Base-by-base conservation (phyloP, 2,888 invertebrate species). In the Galeruca laticollis region DNA sequence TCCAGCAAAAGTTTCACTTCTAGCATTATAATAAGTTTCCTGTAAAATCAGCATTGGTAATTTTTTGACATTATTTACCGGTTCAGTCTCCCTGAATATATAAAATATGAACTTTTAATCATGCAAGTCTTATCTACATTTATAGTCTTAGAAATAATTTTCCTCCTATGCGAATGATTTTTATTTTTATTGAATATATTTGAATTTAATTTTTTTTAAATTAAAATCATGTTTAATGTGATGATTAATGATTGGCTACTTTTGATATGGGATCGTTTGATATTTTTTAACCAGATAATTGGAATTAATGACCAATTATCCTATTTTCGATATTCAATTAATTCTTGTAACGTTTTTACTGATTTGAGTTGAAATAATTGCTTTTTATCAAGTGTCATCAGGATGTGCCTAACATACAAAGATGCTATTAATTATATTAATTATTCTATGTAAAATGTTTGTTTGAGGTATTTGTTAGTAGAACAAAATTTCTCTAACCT, bases 11-110 rank as follows among this genome's bases (percentile, higher is more conserved):
- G 6, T 1, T 40, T 40, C n/a, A 40, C 6, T n/a, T 40, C n/a
- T 6, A 40, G n/a, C 13, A 40, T 40, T 13, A n/a, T n/a, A 15
- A 18, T 47, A 15, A 15, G 47, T 15, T 47, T 47, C 15, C 47
- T 47, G 47, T 47, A 47, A 47, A 47, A 47, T 47, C 47, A 9
- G 18, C 47, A 15, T 47, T 47, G 15, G 15, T 15, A 15, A 18
- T 47, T 18, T 43, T 43, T 47, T 47, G 18, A 47, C n/a, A 47
- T 47, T 18, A 47, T 47, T 47, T 47, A 47, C 47, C 18, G 47
- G 47, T 47, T 15, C 47, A 47, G 18, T 47, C 15, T 9, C 47
- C 9, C 47, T 47, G 18, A 47, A n/a, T n/a, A 43, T 43, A 26
- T 26, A 26, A 26, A 26, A 26, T 26, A 26, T 26, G 6, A 26